Evolutionary conservation across 2,888 invertebrate genomes (phyloP), one percentile per base, ranked within the genome.

Genomic region (Horisme vitalbata): DNA sequence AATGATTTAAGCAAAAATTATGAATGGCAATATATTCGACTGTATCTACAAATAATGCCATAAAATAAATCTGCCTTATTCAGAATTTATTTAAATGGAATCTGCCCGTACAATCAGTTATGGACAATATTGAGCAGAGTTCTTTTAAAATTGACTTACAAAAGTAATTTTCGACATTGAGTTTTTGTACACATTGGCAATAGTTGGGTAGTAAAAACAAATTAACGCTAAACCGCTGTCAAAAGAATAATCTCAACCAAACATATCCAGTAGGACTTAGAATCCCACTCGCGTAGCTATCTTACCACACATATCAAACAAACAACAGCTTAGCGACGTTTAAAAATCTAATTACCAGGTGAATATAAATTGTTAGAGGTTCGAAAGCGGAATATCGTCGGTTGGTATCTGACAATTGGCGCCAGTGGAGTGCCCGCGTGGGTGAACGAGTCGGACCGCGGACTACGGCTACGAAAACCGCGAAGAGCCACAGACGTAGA

Each of bases 401-500:
- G 65, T 56, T 46, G 49, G 55, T 57, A 72, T 72, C 77, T 67
- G 67, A 65, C 57, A 56, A 57, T 55, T 70, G 76, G 76, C 76
- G 76, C 76, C 77, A 50, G 60, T 48, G 47, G 47, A 57, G 49
- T 57, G 49, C 47, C 37, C 53, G 76, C 75, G 84, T 85, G 79
- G 85, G 86, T 68, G 83, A 71, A 79, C 83, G 61, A 56, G 79
- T 64, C 68, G 59, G 68, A 65, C 71, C 62, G 68, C 68, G 65
- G 65, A 67, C 65, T 46, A 43, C 55, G 65, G 61, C 65, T 55
- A 64, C 57, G 57, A 11, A 35, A 38, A 26, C 43, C 47, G 55
- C 58, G 41, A n/a, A 1, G 8, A 41, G 37, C 41, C 41, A 45
- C 13, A 36, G 36, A 45, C 41, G 6, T 12, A n/a, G n/a, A n/a